A percentile compares a stretch with the other conserved stretches of the same genome.
These are phyloP conservation scores for Peromyscus leucopus DNA, from an alignment of 2,113 vertebrate species.

Conservation along the genomic window DNA sequence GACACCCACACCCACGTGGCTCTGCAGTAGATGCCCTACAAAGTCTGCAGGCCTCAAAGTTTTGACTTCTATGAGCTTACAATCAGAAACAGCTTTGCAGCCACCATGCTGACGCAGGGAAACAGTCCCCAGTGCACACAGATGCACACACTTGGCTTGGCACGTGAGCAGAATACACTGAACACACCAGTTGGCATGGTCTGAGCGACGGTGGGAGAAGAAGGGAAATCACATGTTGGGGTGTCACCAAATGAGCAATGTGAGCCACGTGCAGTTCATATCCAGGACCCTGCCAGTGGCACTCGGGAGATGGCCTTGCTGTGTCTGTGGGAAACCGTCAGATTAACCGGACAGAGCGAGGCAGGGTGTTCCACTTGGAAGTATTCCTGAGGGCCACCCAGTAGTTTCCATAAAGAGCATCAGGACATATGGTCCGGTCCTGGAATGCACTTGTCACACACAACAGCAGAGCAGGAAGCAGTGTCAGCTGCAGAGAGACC, in stretches of 20 bases:
- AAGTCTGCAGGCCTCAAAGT: background rate
- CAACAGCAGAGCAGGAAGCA: background rate
- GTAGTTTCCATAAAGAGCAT: slow-evolving; percentile 44
- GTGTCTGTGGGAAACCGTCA: background rate
- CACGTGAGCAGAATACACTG: fast-evolving
- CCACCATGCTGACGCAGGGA: background rate
- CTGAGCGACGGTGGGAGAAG: no score
- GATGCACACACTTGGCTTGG: background rate
- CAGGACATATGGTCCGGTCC: slow-evolving; percentile 34
- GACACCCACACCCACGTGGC: background rate
- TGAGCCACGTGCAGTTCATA: fast-evolving
- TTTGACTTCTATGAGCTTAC: background rate
- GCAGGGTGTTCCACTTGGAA: background rate
- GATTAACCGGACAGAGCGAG: background rate
- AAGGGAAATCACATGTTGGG: fast-evolving
- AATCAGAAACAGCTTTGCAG: background rate
- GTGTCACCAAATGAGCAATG: background rate
- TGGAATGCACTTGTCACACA: background rate
- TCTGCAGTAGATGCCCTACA: background rate
- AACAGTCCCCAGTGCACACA: background rate
- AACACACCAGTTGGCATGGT: background rate
- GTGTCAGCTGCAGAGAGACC: fast-evolving
- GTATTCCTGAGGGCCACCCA: slow-evolving; percentile 62
- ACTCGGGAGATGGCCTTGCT: no score
- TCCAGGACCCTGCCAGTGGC: background rate